Base-by-base conservation (phyloP, 2,113 vertebrate species). In the Phylloscopus trochiloides region DNA sequence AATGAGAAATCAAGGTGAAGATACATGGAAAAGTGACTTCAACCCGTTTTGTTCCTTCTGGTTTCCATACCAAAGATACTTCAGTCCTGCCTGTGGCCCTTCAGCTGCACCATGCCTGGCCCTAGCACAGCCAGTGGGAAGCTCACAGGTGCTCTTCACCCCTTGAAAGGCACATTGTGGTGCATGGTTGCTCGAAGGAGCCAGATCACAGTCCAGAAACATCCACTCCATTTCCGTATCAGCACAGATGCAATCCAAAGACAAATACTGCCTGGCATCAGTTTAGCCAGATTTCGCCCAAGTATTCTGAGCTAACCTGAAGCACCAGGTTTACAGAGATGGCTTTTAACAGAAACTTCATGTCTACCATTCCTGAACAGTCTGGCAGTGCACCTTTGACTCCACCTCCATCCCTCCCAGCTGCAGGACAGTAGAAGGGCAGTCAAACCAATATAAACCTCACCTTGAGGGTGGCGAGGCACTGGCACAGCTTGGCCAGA, bases 381-480 rank as follows among this genome's bases (percentile, higher is more conserved):
- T 16, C 62, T 62, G 40, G 32, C 17, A 42, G 17, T 5, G 28
- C 26, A 17, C 15, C 32, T 77, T 73, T 73, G 47, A 29, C 42
- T 48, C 32, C 40, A 29, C 7, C 19, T 45, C 66, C 62, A 43
- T 17, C 40, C 58, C 25, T 65, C 36, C 43, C 71, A 68, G 76
- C 75, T 78, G 75, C 52, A 88, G 47, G 43, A 58, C 52, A 71
- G n/a, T 43, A n/a, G 50, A 32, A 57, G 25, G 22, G 28, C 55
- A 45, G 14, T 17, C 3, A 1, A 40, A 72, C 10, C 0, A 0
- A n/a, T 4, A 48, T 0, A 68, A 92, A 38, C 11, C 45, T n/a
- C 58, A 61, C 14, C 19, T 3, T 4, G 43, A 40, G 38, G 20
- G 17, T 14, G 38, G 24, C 2, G 2, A 61, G 40, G 8, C 45